Evolutionary conservation across 2,888 invertebrate genomes (phyloP).

Genomic region (Odontomyia ornata): DNA sequence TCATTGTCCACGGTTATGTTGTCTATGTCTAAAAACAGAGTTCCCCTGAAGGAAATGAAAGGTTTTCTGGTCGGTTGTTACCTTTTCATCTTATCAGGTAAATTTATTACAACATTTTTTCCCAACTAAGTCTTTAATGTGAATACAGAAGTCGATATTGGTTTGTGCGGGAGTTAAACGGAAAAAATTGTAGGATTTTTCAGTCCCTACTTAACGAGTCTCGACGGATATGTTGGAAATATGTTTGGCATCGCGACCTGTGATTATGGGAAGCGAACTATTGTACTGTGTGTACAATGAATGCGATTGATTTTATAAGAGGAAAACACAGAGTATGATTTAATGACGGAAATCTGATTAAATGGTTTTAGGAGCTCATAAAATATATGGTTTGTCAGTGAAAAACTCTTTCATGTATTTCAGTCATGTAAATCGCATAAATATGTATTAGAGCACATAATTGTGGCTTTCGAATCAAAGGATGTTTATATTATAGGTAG

Average conservation of each 20-base stretch:
- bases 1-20: neutral
- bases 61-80: neutral
- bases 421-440: too few species aligned
- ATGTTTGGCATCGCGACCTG: conserved; percentile 21
- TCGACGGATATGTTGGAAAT: conserved; percentile 13
- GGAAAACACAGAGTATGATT: neutral
- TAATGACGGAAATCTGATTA: neutral
- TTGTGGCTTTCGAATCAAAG: too few species aligned
- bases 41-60: neutral
- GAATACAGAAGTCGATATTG: neutral
- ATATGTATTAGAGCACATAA: too few species aligned
- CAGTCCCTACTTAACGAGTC: neutral
- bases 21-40: neutral
- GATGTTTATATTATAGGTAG: too few species aligned
- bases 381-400: neutral
- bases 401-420: too few species aligned
- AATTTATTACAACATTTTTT: neutral
- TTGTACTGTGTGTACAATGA: neutral
- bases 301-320: neutral
- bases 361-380: neutral
- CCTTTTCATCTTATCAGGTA: neutral
- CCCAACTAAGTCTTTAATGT: neutral
- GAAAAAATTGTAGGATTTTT: neutral
- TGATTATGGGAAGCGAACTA: conserved; percentile 24
- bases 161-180: conserved; percentile 13